Base-by-base conservation (phyloP, 2,888 invertebrate genomes). In the Campoletis raptor region DNA sequence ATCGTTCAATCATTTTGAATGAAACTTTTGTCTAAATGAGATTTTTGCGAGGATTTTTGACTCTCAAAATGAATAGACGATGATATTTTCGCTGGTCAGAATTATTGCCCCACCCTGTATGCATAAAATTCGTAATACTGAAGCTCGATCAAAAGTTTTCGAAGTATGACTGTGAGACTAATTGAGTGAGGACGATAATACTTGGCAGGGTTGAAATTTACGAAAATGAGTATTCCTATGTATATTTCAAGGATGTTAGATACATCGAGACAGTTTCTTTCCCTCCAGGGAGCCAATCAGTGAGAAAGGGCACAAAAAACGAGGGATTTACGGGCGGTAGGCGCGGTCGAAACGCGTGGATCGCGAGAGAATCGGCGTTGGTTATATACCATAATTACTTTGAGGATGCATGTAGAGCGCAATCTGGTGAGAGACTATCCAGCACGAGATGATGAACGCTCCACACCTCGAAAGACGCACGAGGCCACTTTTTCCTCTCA, bases 281-380 rank as follows among this genome's bases (percentile, higher is more conserved):
- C 91, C 89, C 90, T 79, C 86, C 42, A 42, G 90, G 90, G 90
- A 92, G 89, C 90, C 92, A 92, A 93, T 92, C 92, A 91, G 91
- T 86, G 74, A 85, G 85, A 79, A 64, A 52, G 67, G 54, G 85
- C 67, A 89, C 90, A 93, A 92, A 81, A 93, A 93, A 92, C 90
- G n/a, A 66, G 89, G 90, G 89, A 94, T 94, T 94, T 93, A 93
- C 92, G 91, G 88, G 88, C 90, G 85, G 90, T 88, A 91, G 92
- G 91, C 91, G 91, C 91, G 92, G 91, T 90, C 85, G 91, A 72
- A 79, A 78, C 79, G 70, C 64, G 77, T 45, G 61, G 81, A 83
- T 80, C 84, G 73, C 76, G 82, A 70, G 70, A 80, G 73, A 77
- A 82, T 72, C 72, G 77, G 72, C 57, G 66, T 88, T 89, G 52